Conservation (phyloP, 2,888 invertebrate genomes). For the Horisme vitalbata region DNA sequence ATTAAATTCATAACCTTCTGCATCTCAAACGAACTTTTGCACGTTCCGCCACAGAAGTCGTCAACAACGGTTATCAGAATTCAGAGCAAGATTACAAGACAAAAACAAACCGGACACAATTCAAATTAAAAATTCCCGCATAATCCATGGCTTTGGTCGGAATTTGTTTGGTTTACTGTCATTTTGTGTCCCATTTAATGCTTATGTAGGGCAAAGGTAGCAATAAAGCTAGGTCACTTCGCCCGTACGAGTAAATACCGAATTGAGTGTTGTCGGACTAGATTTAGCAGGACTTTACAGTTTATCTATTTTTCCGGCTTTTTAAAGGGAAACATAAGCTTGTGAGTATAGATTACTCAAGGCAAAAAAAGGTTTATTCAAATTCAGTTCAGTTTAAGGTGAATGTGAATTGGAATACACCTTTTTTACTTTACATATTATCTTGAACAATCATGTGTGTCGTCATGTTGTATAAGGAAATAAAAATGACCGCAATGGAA, state of each 20-base stretch:
- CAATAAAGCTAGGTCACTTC: conserved; percentile 19
- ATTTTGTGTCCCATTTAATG: conserved; percentile 11
- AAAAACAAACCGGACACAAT: neutral
- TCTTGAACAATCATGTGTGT: no score
- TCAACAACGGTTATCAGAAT: neutral
- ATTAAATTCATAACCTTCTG: no score
- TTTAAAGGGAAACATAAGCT: neutral
- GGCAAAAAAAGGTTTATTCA: no score
- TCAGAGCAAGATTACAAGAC: neutral
- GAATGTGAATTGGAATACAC: no score
- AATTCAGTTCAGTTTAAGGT: no score
- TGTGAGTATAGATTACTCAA: no score
- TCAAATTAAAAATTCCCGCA: conserved; percentile 4
- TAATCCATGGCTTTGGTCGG: conserved; percentile 5
- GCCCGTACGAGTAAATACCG: conserved; percentile 19
- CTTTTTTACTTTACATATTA: no score
- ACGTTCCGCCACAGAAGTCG: no score
- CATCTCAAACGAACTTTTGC: no score
- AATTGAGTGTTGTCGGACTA: neutral
- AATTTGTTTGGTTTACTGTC: conserved; percentile 11
- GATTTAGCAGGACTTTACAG: neutral
- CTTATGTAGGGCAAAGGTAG: conserved; percentile 21
- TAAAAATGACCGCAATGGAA: no score
- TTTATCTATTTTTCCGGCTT: neutral
- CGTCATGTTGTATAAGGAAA: no score